These are phyloP conservation scores for Mellivora capensis DNA, from an alignment of 2,113 vertebrate genomes.

Conservation along the genomic window DNA sequence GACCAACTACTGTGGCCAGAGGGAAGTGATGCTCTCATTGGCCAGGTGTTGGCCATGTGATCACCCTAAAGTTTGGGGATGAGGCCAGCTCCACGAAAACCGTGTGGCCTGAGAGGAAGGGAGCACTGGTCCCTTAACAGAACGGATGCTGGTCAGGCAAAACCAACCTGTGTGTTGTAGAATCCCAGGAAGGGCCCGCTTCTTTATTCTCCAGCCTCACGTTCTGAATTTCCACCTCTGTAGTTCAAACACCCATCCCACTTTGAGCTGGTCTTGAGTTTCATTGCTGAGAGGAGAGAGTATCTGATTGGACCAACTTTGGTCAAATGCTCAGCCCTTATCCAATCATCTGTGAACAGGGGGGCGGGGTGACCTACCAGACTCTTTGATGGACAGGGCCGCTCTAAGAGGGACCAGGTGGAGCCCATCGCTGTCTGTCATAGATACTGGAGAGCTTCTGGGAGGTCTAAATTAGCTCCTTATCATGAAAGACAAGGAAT, in stretches of 20 bases:
- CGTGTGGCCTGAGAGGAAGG: not conserved
- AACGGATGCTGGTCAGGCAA: not conserved
- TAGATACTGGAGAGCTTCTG: not conserved
- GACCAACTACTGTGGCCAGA: not conserved
- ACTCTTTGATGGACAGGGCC: not conserved
- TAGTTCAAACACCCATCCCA: not conserved
- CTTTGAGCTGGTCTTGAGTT: not conserved
- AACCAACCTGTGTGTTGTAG: not conserved
- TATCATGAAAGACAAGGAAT: not conserved
- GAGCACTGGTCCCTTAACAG: not conserved
- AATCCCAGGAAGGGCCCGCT: not conserved
- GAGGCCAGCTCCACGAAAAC: not conserved
- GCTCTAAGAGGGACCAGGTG: not conserved
- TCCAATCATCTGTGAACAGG: not conserved
- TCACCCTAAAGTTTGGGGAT: not conserved
- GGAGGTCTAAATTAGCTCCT: not conserved
- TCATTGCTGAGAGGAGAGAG: not conserved
- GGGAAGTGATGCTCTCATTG: not conserved
- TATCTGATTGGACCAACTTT: not conserved
- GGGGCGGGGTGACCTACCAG: not conserved
- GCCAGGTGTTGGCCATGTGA: not conserved
- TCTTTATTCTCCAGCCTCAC: not conserved
- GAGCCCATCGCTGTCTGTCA: not conserved
- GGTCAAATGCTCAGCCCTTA: not conserved
- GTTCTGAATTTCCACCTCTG: not conserved